Percentiles rank a stretch among this genome's conserved stretches.
Evolutionary conservation across 2,113 vertebrate species (phyloP).

Genomic region (Galbula dea): DNA sequence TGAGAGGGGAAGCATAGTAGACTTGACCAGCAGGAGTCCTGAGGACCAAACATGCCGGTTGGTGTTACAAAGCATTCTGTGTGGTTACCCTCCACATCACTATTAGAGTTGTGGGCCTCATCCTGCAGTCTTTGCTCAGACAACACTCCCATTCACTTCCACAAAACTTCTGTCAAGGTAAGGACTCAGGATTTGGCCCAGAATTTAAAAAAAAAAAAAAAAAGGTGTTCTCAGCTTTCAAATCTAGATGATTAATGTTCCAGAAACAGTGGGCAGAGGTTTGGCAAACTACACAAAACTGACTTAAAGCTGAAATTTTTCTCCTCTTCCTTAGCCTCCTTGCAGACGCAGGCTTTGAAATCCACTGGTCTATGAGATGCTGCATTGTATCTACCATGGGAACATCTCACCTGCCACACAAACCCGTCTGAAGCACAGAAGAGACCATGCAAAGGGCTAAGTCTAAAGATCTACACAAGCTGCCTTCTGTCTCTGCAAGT

Average conservation of each 20-base stretch:
- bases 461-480: neutral
- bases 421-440: neutral
- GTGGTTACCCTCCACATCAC: neutral
- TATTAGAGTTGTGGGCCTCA: neutral
- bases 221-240: slow-evolving; percentile 16
- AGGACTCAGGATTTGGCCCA: slow-evolving; percentile 18
- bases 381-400: neutral
- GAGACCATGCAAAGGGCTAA: neutral
- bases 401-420: neutral
- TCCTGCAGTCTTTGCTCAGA: neutral
- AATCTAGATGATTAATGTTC: neutral
- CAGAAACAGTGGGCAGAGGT: slow-evolving; percentile 54
- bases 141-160: slow-evolving; percentile 27
- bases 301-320: neutral
- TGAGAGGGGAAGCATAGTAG: neutral
- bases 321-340: neutral
- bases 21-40: neutral
- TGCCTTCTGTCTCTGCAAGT: neutral
- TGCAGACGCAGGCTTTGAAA: neutral
- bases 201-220: neutral
- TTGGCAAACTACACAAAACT: neutral
- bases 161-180: neutral
- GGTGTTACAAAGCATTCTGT: neutral
- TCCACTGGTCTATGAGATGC: neutral
- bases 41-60: neutral